Conservation (phyloP, 1,140 invertebrate species). For the Bactericera cockerelli region DNA sequence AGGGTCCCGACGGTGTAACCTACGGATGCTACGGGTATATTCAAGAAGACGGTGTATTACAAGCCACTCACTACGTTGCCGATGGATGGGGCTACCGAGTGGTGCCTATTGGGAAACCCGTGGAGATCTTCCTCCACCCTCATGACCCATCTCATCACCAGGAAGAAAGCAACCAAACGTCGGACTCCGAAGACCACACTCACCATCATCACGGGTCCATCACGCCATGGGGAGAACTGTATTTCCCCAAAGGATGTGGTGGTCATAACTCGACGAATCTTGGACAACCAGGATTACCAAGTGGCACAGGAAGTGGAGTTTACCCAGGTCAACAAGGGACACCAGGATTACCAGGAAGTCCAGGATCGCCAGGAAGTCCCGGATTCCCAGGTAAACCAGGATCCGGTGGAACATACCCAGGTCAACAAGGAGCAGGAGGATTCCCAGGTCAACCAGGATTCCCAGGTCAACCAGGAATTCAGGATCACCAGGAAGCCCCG, state of each 20-base stretch:
- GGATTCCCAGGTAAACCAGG: constrained; percentile 21
- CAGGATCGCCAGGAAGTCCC: background rate
- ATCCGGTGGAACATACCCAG: constrained; percentile 6
- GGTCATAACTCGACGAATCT: background rate
- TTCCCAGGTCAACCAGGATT: constrained; percentile 21
- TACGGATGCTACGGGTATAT: constrained; percentile 65
- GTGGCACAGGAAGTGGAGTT: background rate
- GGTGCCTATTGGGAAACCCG: constrained; percentile 44
- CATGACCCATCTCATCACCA: constrained; percentile 22
- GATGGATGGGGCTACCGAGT: constrained; percentile 60
- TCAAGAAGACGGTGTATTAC: constrained; percentile 44
- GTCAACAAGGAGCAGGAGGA: constrained; percentile 14
- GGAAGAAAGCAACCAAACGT: constrained; percentile 4
- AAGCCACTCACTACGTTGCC: constrained; percentile 56
- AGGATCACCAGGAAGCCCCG: constrained; percentile 13
- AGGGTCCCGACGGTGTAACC: constrained; percentile 52
- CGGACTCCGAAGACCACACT: constrained; percentile 17
- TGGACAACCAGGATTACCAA: background rate
- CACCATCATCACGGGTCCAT: constrained; percentile 36
- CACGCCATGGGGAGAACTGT: constrained; percentile 40
- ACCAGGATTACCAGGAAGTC: constrained; percentile 12
- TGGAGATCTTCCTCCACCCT: constrained; percentile 45
- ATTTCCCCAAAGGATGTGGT: constrained; percentile 43
- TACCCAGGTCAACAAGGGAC: background rate
- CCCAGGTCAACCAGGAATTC: constrained; percentile 25